Evolutionary conservation across 2,797 vertebrate species (phyloP).

Genomic region (Bradypodion pumilum): DNA sequence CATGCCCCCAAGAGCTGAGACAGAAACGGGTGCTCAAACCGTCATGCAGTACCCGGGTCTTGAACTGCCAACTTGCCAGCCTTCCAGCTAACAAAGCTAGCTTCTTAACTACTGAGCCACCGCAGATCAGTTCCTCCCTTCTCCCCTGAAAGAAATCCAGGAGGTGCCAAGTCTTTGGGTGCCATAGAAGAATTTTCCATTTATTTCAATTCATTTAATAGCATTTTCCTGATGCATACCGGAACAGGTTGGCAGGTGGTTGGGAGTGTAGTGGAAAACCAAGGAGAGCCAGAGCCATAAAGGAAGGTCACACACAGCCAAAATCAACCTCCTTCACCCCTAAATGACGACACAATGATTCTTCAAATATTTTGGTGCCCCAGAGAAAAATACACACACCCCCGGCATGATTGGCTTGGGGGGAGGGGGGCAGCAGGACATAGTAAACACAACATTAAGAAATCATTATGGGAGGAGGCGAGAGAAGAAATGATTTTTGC

Average conservation of each 20-base stretch:
- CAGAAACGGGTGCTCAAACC: too few species aligned
- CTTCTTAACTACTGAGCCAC: too few species aligned
- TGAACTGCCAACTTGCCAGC: too few species aligned
- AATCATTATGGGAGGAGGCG: neutral
- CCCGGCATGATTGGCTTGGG: constrained; percentile 17
- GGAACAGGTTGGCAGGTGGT: neutral
- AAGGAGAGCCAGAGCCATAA: constrained; percentile 4
- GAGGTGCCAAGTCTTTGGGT: constrained; percentile 5
- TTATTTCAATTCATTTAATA: constrained; percentile 40
- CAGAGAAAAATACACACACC: neutral
- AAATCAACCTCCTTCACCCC: constrained; percentile 15
- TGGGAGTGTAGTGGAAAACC: too few species aligned
- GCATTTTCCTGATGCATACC: constrained; percentile 32
- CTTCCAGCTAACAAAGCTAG: too few species aligned
- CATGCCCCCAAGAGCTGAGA: too few species aligned
- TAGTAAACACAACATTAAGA: constrained; percentile 21
- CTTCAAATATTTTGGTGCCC: constrained; percentile 15
- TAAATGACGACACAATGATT: constrained; percentile 32
- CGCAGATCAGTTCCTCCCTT: neutral
- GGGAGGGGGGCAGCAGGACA: neutral
- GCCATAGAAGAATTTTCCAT: constrained; percentile 39
- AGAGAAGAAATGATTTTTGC: neutral
- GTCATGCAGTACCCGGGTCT: too few species aligned
- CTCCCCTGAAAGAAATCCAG: neutral
- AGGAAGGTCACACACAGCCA: constrained; percentile 22